A percentile compares a stretch with the other conserved stretches of the same genome.
phyloP scores from a whole-genome alignment of 2,888 invertebrate genomes.

The Eulithis testata region DNA sequence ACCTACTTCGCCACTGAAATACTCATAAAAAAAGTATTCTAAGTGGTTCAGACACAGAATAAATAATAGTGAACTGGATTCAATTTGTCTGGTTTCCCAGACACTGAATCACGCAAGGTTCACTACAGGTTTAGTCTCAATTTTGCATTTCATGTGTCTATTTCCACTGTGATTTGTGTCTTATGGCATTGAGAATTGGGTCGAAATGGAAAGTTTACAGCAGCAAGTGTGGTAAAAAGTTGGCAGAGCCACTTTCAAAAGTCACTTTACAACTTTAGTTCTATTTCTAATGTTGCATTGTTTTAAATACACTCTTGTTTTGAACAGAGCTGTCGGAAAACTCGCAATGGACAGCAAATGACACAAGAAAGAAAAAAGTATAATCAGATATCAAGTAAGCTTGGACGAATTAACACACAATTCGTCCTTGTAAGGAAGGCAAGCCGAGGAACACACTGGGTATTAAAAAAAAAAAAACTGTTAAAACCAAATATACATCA shows the following conservation, averaged over 20 bases:
- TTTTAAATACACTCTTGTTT: too few species aligned
- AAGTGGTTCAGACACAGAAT: background rate
- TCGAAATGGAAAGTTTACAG: constrained; percentile 19
- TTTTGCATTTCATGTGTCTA: constrained; percentile 35
- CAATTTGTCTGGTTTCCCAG: constrained; percentile 57
- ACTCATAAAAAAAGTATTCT: too few species aligned
- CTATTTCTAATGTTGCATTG: background rate
- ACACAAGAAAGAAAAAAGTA: too few species aligned
- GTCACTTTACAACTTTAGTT: constrained; percentile 7
- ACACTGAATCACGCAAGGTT: constrained; percentile 68
- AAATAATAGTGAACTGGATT: constrained; percentile 32
- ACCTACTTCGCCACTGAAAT: too few species aligned
- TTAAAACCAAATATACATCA: too few species aligned
- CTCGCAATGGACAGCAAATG: too few species aligned
- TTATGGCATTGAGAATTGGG: constrained; percentile 43
- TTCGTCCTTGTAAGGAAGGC: too few species aligned
- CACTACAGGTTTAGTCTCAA: constrained; percentile 42
- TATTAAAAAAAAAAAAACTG: too few species aligned
- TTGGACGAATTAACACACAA: too few species aligned
- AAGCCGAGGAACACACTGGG: too few species aligned
- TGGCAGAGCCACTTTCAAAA: constrained; percentile 14
- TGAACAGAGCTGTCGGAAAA: too few species aligned
- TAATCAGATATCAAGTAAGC: too few species aligned
- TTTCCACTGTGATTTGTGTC: constrained; percentile 43
- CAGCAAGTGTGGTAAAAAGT: constrained; percentile 8